Evolutionary conservation across 2,888 invertebrate species (phyloP), one percentile per base, ranked within the genome.

Genomic region (Agrotis puta): DNA sequence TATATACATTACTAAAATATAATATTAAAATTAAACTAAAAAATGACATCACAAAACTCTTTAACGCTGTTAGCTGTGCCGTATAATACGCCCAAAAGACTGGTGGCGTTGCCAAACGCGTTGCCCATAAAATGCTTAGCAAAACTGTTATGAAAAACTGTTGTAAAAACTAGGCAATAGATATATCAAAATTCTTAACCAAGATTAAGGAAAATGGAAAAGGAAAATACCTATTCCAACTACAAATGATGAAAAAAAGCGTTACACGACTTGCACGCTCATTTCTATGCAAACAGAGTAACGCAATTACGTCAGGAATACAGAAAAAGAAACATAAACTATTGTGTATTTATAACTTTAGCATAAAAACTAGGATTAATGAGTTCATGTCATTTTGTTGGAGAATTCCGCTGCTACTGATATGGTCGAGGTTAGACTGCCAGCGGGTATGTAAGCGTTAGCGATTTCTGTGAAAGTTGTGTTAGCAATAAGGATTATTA

Each of bases 271-370:
- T 20, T 11, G 2, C 20, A 43, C 13, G 11, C 57, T 62, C 56
- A 70, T 70, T 65, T 63, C n/a, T 58, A 68, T 79, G 70, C 77
- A 58, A 14, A 63, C 27, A 48, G 7, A 20, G 7, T 56, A 39
- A 24, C n/a, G 18, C 16, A n/a, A 67, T 64, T 56, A 70, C 62
- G 51, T 81, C 67, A 77, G 33, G 11, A 47, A 56, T 6, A 64
- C 24, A 56, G 20, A 70, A 65, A 74, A 56, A 47, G 16, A 64
- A 62, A 50, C 16, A 51, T 13, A 66, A 45, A 2, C 33, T 13
- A 18, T 51, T 20, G 7, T 64, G 18, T 79, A 68, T 77, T 71
- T 68, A 71, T 68, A 74, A 18, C 9, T 24, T 68, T 64, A 63
- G 57, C 51, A 71, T 81, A 65, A 56, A 71, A 71, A 61, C 45